These are phyloP conservation scores for Capreolus pygargus DNA, from an alignment of 2,113 vertebrate genomes.

Conservation along the genomic window DNA sequence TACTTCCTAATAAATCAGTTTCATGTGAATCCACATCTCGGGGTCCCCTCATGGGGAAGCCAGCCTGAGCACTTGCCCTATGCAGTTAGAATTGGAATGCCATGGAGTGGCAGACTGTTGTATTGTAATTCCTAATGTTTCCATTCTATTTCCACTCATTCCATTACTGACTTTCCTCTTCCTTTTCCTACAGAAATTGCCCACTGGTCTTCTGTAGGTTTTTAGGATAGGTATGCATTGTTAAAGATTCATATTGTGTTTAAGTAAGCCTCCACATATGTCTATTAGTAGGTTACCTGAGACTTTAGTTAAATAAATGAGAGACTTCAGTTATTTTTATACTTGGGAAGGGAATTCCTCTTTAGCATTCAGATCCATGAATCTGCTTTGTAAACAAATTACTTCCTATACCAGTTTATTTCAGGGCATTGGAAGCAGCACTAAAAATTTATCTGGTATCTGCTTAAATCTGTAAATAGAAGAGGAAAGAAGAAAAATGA, in stretches of 20 bases:
- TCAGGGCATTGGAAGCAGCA: not conserved
- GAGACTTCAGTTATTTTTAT: conserved; percentile 14
- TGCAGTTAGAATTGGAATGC: not conserved
- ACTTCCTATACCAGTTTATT: conserved; percentile 45
- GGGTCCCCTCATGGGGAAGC: not conserved
- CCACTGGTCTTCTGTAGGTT: not conserved
- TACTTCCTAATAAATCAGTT: not conserved
- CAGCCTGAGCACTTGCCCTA: not conserved
- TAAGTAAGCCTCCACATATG: not conserved
- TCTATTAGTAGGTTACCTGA: conserved; percentile 42
- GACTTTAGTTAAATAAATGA: not conserved
- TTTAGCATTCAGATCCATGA: conserved; percentile 35
- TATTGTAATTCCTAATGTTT: not conserved
- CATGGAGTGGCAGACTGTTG: not conserved
- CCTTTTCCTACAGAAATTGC: not conserved
- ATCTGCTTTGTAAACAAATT: conserved; percentile 51
- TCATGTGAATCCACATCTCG: not conserved
- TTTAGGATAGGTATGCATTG: not conserved
- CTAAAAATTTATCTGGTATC: conserved; percentile 18
- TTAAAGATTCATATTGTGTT: not conserved
- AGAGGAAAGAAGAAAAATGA: not conserved
- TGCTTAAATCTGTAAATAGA: conserved; percentile 38
- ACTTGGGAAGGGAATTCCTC: conserved; percentile 56
- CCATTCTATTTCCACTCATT: not conserved
- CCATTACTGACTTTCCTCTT: not conserved